Conservation (phyloP, 2,113 vertebrate species). For the Ammospiza caudacuta region DNA sequence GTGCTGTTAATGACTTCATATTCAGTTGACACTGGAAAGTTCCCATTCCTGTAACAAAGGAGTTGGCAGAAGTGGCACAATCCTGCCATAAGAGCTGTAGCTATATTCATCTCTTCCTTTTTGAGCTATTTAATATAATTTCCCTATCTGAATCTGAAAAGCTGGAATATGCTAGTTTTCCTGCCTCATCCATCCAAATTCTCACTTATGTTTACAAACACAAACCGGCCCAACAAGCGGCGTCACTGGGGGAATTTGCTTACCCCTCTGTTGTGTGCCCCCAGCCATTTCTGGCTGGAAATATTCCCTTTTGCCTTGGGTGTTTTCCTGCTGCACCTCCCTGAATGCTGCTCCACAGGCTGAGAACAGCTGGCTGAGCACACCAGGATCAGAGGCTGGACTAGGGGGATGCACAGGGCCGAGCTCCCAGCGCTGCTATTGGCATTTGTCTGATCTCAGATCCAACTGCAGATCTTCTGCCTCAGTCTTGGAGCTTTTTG, state of each 20-base stretch:
- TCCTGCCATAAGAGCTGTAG: neutral
- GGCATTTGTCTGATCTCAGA: neutral
- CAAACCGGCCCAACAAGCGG: neutral
- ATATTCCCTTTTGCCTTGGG: neutral
- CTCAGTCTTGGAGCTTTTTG: neutral
- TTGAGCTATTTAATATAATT: neutral
- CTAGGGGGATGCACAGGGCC: neutral
- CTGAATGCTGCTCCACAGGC: neutral
- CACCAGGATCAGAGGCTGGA: neutral
- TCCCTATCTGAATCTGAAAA: neutral
- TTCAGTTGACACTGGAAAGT: neutral
- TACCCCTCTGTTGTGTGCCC: neutral
- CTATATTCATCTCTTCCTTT: neutral
- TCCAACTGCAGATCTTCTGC: neutral
- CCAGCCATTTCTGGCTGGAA: neutral
- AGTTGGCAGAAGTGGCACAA: neutral
- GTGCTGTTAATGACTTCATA: neutral
- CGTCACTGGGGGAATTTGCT: neutral
- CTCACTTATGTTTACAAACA: neutral
- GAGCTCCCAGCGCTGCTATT: neutral
- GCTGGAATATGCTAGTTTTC: neutral
- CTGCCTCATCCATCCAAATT: neutral
- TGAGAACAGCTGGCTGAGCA: neutral
- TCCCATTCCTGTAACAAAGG: neutral
- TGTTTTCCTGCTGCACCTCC: neutral